phyloP scores from a whole-genome alignment of 1,140 invertebrate genomes.

The Anoplolepis gracilipes region DNA sequence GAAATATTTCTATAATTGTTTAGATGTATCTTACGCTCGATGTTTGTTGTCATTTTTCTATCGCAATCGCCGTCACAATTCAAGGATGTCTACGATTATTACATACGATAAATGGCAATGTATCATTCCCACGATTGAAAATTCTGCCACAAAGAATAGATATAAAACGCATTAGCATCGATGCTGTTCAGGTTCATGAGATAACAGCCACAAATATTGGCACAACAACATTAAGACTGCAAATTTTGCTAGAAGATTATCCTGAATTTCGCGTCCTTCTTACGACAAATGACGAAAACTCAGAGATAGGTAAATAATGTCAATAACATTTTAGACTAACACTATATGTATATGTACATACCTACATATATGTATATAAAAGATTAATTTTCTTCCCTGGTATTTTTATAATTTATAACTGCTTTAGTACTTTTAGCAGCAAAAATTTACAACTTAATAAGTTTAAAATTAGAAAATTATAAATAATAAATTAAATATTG shows the following conservation, averaged over 20 bases:
- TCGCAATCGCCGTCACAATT: conserved; percentile 45
- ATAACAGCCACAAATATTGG: conserved; percentile 73
- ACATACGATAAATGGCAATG: conserved; percentile 69
- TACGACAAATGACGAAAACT: conserved; percentile 26
- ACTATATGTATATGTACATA: too few species aligned
- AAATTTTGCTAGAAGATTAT: conserved; percentile 74
- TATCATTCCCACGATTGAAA: conserved; percentile 72
- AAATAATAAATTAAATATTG: not conserved
- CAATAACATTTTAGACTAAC: not conserved
- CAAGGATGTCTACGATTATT: conserved; percentile 51
- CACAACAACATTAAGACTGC: conserved; percentile 60
- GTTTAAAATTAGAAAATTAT: not conserved
- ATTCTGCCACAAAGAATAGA: conserved; percentile 69
- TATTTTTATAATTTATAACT: too few species aligned
- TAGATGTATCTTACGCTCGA: conserved; percentile 60
- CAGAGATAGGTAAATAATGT: conserved; percentile 47
- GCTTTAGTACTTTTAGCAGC: not conserved
- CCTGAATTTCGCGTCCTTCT: conserved; percentile 74
- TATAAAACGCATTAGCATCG: conserved; percentile 69
- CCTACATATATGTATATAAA: not conserved
- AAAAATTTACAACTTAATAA: not conserved
- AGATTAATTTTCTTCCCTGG: too few species aligned
- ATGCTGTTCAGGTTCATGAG: conserved; percentile 62
- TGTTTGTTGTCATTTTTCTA: conserved; percentile 58
- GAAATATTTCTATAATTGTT: not conserved